Conservation (phyloP, 2,113 vertebrate genomes). For the Vireo altiloquus region DNA sequence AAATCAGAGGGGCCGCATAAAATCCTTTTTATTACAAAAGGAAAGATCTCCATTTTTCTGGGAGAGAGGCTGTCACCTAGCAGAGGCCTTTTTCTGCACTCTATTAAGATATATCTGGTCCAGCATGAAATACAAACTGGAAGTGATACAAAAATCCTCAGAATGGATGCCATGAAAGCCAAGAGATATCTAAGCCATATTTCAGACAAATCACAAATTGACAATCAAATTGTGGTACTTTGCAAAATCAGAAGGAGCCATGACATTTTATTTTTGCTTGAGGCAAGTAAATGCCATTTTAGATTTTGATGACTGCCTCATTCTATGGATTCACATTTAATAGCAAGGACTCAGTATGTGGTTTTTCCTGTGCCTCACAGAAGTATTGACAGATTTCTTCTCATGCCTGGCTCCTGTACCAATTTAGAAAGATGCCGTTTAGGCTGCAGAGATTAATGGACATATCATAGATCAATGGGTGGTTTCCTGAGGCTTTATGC, state of each 20-base stretch:
- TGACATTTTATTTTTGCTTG: not conserved
- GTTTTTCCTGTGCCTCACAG: not conserved
- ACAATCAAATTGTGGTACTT: not conserved
- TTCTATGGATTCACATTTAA: not conserved
- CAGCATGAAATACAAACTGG: not conserved
- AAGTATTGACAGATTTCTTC: slow-evolving; percentile 24
- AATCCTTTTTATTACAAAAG: not conserved
- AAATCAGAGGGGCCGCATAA: not conserved
- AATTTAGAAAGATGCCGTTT: slow-evolving; percentile 47
- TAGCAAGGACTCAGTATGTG: not conserved
- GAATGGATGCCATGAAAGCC: not conserved
- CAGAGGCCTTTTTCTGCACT: not conserved
- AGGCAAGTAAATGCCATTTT: slow-evolving; percentile 25
- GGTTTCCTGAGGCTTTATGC: slow-evolving; percentile 1
- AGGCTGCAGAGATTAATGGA: slow-evolving; percentile 43
- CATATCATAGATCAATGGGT: slow-evolving; percentile 1
- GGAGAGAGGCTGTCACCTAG: not conserved
- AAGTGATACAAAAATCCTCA: not conserved
- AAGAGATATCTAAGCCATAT: not conserved
- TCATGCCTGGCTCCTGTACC: not conserved
- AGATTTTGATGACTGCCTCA: not conserved
- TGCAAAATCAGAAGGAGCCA: not conserved
- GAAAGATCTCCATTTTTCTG: not conserved
- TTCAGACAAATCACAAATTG: slow-evolving; percentile 1
- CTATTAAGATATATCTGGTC: not conserved